phyloP scores from a whole-genome alignment of 2,797 vertebrate species.

The Artibeus lituratus region DNA sequence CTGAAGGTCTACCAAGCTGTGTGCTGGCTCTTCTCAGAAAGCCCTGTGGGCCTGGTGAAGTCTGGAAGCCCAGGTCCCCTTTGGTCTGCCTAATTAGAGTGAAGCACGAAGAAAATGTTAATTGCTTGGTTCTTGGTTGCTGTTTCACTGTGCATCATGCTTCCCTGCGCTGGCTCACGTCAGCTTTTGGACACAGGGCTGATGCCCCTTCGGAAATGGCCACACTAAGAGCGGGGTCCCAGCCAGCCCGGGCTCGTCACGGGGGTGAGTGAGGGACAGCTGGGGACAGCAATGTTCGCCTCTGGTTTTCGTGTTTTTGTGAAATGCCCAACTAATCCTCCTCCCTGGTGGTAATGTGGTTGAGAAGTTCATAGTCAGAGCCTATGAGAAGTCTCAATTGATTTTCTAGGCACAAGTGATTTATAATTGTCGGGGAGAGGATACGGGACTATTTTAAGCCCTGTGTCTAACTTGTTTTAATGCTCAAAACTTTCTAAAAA shows the following conservation, averaged over 20 bases:
- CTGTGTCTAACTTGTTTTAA: conserved; percentile 70
- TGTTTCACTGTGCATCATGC: conserved; percentile 55
- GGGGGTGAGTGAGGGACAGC: conserved; percentile 29
- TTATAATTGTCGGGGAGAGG: conserved; percentile 67
- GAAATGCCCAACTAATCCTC: conserved; percentile 64
- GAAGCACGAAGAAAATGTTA: conserved; percentile 74
- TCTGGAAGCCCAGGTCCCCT: conserved; percentile 52
- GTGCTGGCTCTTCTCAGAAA: conserved; percentile 18
- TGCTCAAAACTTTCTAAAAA: background rate
- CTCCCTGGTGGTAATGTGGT: background rate
- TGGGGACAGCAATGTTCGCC: conserved; percentile 11
- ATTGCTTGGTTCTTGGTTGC: conserved; percentile 73
- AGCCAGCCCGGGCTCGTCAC: background rate
- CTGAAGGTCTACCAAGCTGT: conserved; percentile 2
- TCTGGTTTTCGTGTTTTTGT: conserved; percentile 21
- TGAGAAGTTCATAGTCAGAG: background rate
- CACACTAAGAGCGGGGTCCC: conserved; percentile 19
- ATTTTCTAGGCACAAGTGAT: conserved; percentile 56
- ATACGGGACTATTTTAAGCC: conserved; percentile 61
- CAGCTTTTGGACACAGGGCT: conserved; percentile 2
- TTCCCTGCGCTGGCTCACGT: conserved; percentile 49
- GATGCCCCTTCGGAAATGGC: background rate
- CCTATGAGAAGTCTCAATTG: conserved; percentile 38
- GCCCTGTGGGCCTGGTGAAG: conserved; percentile 37
- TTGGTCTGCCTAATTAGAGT: conserved; percentile 79